A percentile compares a stretch with the other conserved stretches of the same genome.
These are phyloP conservation scores for Lasius platythorax DNA, from an alignment of 2,888 invertebrate species.

Conservation along the genomic window DNA sequence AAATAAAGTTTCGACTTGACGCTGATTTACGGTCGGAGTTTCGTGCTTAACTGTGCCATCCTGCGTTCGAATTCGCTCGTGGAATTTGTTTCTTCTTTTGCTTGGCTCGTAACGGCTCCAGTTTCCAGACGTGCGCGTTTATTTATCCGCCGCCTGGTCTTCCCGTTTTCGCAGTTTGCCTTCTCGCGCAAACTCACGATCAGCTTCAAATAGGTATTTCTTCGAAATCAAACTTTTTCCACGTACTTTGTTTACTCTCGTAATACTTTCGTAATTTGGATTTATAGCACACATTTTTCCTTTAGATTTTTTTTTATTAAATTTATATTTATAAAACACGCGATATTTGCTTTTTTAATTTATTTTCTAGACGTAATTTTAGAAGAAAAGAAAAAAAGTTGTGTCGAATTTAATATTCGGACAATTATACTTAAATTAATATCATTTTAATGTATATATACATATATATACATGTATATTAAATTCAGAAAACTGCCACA, in stretches of 20 bases:
- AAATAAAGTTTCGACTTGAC: conserved; percentile 66
- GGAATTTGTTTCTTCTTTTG: conserved; percentile 62
- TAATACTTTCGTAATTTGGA: conserved; percentile 38
- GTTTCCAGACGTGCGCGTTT: conserved; percentile 63
- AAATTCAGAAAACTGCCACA: too few relatives aligned
- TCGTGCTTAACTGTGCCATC: conserved; percentile 27
- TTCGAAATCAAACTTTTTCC: conserved; percentile 1
- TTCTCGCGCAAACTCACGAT: background rate
- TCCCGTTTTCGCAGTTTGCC: conserved; percentile 50
- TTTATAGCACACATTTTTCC: background rate
- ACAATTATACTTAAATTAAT: background rate
- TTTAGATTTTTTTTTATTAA: background rate
- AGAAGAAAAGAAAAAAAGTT: background rate
- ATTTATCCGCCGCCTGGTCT: conserved; percentile 59
- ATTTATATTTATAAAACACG: background rate
- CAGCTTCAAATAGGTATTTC: conserved; percentile 5
- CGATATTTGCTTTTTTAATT: background rate
- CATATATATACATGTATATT: too few relatives aligned
- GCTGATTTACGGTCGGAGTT: conserved; percentile 60
- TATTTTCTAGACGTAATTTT: background rate
- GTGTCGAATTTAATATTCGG: background rate
- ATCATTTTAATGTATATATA: background rate
- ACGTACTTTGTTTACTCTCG: background rate
- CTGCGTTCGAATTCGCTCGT: conserved; percentile 6
- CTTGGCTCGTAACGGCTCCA: conserved; percentile 39